phyloP scores from a whole-genome alignment of 2,888 invertebrate genomes.

The Drosophila nr. fundita region DNA sequence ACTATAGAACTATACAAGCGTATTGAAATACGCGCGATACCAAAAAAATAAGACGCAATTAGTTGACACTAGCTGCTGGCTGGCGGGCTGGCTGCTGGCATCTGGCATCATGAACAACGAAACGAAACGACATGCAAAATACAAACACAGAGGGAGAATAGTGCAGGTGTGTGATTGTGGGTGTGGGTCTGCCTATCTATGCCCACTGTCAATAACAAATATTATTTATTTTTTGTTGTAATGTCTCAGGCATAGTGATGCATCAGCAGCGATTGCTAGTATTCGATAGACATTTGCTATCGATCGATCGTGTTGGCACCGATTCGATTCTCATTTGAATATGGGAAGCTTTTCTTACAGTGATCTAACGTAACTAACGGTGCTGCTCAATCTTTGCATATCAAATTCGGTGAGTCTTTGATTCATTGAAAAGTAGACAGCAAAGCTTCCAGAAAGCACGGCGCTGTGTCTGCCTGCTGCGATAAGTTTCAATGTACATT shows the following conservation, averaged over 20 bases:
- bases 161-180: constrained; percentile 33
- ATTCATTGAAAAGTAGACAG: constrained; percentile 25
- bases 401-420: constrained; percentile 19
- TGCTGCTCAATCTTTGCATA: constrained; percentile 24
- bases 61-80: constrained; percentile 41
- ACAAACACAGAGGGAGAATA: constrained; percentile 15
- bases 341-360: constrained; percentile 34
- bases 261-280: constrained; percentile 12
- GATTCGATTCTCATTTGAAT: constrained; percentile 26
- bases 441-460: constrained; percentile 45
- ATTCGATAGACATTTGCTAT: constrained; percentile 42
- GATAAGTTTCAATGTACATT: constrained; percentile 51
- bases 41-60: constrained; percentile 74
- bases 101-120: constrained; percentile 42
- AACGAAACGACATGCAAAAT: constrained; percentile 38
- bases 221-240: constrained; percentile 34
- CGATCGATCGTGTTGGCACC: constrained; percentile 33
- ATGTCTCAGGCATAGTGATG: constrained; percentile 17
- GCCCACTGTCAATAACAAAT: constrained; percentile 15
- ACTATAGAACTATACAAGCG: constrained; percentile 38
- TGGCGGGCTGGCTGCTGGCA: constrained; percentile 3
- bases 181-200: constrained; percentile 20
- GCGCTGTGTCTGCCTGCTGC: constrained; percentile 32
- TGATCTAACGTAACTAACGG: constrained; percentile 26
- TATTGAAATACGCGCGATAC: constrained; percentile 36